These are phyloP conservation scores for Orientallactaga sibirica DNA, from an alignment of 2,797 vertebrate species.

Conservation along the genomic window DNA sequence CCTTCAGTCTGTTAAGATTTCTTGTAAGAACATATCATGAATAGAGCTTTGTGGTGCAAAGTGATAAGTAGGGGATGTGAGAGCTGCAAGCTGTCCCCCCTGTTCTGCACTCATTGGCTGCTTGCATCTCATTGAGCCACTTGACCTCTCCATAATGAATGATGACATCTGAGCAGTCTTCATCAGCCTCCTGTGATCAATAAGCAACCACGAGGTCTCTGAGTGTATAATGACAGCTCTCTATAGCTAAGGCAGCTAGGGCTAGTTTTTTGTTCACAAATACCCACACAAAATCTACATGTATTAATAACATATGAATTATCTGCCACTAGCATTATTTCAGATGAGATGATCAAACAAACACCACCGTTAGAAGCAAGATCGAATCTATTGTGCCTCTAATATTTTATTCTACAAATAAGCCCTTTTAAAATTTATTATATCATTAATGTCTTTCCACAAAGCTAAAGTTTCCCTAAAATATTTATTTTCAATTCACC, in stretches of 20 bases:
- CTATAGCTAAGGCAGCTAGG: background rate
- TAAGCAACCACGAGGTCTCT: slow-evolving; percentile 42
- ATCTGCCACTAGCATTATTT: background rate
- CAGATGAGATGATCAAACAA: background rate
- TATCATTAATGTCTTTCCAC: background rate
- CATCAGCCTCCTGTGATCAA: slow-evolving; percentile 51
- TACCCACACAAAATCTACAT: background rate
- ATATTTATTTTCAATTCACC: background rate
- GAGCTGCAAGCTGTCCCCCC: background rate
- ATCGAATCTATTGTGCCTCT: background rate
- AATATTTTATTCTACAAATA: slow-evolving; percentile 35
- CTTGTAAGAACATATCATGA: slow-evolving; percentile 34
- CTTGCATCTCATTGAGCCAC: background rate
- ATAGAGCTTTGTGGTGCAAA: background rate
- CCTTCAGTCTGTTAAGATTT: background rate
- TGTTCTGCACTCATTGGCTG: background rate
- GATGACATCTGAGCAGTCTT: slow-evolving; percentile 30
- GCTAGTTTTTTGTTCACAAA: background rate
- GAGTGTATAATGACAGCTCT: slow-evolving; percentile 41
- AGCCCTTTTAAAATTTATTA: background rate
- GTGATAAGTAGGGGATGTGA: background rate
- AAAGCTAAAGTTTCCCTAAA: background rate
- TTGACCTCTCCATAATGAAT: slow-evolving; percentile 61
- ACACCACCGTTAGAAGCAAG: background rate
- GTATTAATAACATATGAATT: background rate